Evolutionary conservation across 2,797 vertebrate genomes (phyloP).

Genomic region (Paramormyrops hopkinsi): DNA sequence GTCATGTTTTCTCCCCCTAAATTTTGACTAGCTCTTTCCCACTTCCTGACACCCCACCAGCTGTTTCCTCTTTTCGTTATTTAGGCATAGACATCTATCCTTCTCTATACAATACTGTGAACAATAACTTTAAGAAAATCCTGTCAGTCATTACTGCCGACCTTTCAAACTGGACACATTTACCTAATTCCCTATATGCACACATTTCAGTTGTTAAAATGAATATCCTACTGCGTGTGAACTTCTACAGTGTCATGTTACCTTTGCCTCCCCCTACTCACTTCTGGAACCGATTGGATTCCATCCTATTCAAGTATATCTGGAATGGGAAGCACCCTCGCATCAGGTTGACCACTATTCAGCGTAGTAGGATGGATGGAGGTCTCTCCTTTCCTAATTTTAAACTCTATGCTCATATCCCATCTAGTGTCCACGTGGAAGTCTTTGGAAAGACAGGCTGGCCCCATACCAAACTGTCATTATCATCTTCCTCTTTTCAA

Average conservation of each 20-base stretch:
- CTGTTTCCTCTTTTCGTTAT: neutral
- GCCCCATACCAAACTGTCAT: neutral
- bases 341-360: neutral
- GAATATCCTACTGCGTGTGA: neutral
- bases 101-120: neutral
- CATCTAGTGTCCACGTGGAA: no score
- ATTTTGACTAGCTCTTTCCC: neutral
- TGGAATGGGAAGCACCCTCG: neutral
- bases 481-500: neutral
- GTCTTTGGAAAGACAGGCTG: no score
- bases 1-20: no score
- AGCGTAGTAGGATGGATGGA: neutral
- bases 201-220: no score
- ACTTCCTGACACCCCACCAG: neutral
- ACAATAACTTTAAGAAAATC: neutral
- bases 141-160: neutral
- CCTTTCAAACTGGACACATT: no score
- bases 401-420: no score
- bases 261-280: neutral
- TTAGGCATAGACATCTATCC: neutral
- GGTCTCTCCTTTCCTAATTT: no score
- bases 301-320: no score
- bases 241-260: neutral
- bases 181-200: no score
- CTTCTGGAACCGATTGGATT: neutral